Evolutionary conservation across 2,113 vertebrate genomes (phyloP).

Genomic region (Pelecanoides urinatrix): DNA sequence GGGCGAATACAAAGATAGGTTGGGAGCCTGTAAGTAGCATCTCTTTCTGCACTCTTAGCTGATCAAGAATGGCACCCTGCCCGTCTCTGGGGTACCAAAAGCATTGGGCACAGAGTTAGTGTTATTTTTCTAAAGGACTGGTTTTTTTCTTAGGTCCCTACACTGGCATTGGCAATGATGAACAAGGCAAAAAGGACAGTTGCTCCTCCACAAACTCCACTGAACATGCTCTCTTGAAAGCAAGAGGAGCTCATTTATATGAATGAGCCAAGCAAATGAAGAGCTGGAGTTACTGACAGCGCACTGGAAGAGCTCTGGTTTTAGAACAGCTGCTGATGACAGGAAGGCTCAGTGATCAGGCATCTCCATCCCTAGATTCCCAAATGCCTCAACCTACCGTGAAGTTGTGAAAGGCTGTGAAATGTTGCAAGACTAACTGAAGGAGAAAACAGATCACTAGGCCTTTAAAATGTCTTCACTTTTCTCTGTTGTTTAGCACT

Average conservation of each 20-base stretch:
- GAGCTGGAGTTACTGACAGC: background rate
- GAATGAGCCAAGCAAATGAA: background rate
- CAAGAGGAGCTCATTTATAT: background rate
- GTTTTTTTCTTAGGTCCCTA: background rate
- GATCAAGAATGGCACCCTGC: background rate
- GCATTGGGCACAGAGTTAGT: background rate
- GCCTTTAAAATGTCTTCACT: background rate
- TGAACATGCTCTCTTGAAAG: background rate
- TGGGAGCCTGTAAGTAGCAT: background rate
- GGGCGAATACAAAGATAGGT: background rate
- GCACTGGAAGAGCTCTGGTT: background rate
- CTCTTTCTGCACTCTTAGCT: background rate
- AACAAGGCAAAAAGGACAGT: background rate
- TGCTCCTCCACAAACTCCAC: background rate
- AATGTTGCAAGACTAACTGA: background rate
- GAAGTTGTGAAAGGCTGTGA: background rate
- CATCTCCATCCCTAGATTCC: background rate
- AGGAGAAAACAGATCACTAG: background rate
- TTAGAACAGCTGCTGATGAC: background rate
- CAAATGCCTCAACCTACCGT: background rate
- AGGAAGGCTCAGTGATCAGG: background rate
- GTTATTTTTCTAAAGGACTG: background rate
- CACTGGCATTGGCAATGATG: background rate
- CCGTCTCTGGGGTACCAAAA: background rate
- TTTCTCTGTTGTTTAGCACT: background rate